Evolutionary conservation across 2,888 invertebrate species (phyloP), one percentile per base, ranked within the genome.

Genomic region (Meiosimyza platycephala): DNA sequence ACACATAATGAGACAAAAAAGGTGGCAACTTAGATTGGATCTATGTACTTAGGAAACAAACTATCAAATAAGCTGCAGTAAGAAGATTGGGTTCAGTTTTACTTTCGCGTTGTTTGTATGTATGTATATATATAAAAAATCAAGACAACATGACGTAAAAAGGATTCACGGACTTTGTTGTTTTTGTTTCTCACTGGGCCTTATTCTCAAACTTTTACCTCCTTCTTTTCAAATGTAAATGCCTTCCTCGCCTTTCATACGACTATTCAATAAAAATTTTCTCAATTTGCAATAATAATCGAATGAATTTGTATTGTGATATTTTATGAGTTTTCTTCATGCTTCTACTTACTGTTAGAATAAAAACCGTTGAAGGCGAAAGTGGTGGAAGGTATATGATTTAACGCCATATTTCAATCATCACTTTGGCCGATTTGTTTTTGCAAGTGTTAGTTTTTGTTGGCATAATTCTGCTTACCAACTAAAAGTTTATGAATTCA

Each of bases 401-500:
- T 47, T 40, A 9, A 63, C 13, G 15, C 63, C 63, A 47, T 13
- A 40, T 48, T 6, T 48, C 48, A 48, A 47, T 5, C 59, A 7
- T 64, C 51, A 0, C 33, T 16, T 28, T 68, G 15, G n/a, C 50
- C 12, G 40, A 40, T 40, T 40, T 40, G 40, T 40, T 40, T 9
- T 59, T 59, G 6, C 28, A 28, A 59, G 28, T 22, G 15, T 22
- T 59, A n/a, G 7, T 9, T 28, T 28, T 28, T 28, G 28, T 28
- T 28, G 28, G 28, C 28, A 3, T 28, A 60, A 59, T 33, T n/a
- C 52, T 62, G 68, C 33, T 47, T 70, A 63, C 63, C 63, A 48
- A 63, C 22, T 16, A 57, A 40, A 71, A 64, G 62, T 71, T 71
- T 64, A 55, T 64, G 47, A 54, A 71, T 71, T 71, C 60, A 54